A percentile compares a stretch with the other conserved stretches of the same genome.
Evolutionary conservation across 2,888 invertebrate species (phyloP).

Genomic region (Aporophyla lueneburgensis): DNA sequence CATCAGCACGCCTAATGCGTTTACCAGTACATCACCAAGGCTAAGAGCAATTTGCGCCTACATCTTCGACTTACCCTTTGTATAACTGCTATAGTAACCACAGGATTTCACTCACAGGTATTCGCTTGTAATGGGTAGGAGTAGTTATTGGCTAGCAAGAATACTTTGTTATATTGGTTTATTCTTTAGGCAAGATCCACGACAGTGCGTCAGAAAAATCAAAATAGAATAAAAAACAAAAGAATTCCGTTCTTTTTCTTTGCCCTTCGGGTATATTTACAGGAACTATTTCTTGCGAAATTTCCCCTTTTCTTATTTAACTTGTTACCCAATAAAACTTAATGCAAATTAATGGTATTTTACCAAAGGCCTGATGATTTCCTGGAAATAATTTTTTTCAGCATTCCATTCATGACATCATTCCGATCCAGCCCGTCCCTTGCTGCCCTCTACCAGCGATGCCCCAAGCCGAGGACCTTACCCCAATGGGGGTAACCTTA

Average conservation of each 20-base stretch:
- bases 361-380: no score
- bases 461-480: no score
- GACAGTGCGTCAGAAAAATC: background rate
- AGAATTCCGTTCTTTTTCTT: no score
- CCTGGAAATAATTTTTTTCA: background rate
- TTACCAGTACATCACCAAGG: slow-evolving; percentile 79
- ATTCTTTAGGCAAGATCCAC: background rate
- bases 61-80: slow-evolving; percentile 73
- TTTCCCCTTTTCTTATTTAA: background rate
- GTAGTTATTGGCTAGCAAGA: background rate
- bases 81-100: slow-evolving; percentile 64
- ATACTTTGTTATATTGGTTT: background rate
- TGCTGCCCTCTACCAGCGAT: no score
- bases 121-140: no score
- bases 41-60: slow-evolving; percentile 82
- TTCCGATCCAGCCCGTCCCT: no score
- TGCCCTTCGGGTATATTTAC: background rate
- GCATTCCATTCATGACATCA: background rate
- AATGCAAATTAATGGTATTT: no score
- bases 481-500: no score
- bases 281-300: background rate
- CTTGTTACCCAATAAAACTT: no score
- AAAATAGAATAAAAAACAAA: background rate
- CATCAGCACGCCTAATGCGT: slow-evolving; percentile 80
- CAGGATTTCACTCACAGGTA: slow-evolving; percentile 34